Conservation (phyloP, 1,140 invertebrate species). For the Acromyrmex echinatior region DNA sequence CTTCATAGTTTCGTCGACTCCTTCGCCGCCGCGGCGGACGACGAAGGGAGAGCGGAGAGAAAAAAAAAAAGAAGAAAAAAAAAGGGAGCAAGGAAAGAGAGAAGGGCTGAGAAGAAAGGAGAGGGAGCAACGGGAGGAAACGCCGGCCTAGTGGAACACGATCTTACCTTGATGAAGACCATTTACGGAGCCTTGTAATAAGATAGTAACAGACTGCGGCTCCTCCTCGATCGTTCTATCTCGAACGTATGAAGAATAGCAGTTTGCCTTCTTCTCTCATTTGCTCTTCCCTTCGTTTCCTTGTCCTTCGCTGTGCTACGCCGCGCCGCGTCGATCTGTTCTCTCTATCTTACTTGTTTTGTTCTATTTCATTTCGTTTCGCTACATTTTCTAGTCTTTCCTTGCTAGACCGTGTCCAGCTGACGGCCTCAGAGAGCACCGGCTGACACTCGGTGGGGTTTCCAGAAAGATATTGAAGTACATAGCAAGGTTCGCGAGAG, state of each 20-base stretch:
- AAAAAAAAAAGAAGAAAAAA: constrained; percentile 29
- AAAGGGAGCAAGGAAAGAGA: constrained; percentile 28
- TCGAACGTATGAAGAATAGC: constrained; percentile 53
- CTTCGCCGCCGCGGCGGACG: background rate
- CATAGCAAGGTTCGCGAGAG: background rate
- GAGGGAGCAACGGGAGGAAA: constrained; percentile 46
- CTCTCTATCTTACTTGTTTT: constrained; percentile 32
- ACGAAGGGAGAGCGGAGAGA: constrained; percentile 21
- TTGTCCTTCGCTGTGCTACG: constrained; percentile 3
- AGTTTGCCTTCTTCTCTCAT: constrained; percentile 24
- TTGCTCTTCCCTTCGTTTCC: constrained; percentile 54
- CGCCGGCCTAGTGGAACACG: constrained; percentile 66
- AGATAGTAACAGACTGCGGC: constrained; percentile 77
- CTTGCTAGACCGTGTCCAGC: background rate
- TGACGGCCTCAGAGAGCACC: background rate
- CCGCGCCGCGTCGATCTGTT: background rate
- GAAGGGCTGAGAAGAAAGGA: background rate
- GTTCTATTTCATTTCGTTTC: constrained; percentile 3
- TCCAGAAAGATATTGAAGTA: constrained; percentile 39
- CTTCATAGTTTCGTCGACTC: constrained; percentile 42
- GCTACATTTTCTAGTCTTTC: constrained; percentile 46
- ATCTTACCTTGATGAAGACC: constrained; percentile 76
- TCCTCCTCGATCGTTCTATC: constrained; percentile 59
- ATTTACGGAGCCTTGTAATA: constrained; percentile 79
- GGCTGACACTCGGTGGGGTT: constrained; percentile 29